These are phyloP conservation scores for Rhagium mordax DNA, from an alignment of 2,888 invertebrate species.

Conservation along the genomic window DNA sequence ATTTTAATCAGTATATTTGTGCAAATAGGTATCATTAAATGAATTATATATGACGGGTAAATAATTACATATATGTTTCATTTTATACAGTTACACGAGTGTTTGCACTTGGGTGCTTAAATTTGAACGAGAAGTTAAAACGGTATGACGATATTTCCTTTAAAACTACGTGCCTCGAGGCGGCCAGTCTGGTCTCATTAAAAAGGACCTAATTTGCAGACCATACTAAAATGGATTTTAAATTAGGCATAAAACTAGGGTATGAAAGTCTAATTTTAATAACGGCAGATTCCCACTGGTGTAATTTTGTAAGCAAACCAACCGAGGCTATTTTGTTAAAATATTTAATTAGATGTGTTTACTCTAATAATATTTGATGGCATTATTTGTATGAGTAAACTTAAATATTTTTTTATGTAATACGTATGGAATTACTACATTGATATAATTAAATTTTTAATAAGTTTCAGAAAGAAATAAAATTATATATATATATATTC, in stretches of 20 bases:
- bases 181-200: slow-evolving; percentile 1
- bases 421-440: too few relatives aligned
- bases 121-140: background rate
- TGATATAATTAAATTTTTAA: too few relatives aligned
- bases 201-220: slow-evolving; percentile 23
- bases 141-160: background rate
- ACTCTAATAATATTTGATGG: background rate
- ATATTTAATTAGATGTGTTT: background rate
- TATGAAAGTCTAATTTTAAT: slow-evolving; percentile 22
- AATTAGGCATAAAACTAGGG: slow-evolving; percentile 20
- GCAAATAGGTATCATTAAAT: background rate
- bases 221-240: slow-evolving; percentile 11
- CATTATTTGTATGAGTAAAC: too few relatives aligned
- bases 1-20: background rate
- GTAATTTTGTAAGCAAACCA: slow-evolving; percentile 1
- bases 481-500: too few relatives aligned
- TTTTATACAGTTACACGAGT: background rate
- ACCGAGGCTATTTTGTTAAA: background rate
- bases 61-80: background rate
- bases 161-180: slow-evolving; percentile 20
- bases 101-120: slow-evolving; percentile 1
- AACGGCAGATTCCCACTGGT: slow-evolving; percentile 2
- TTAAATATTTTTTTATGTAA: too few relatives aligned
- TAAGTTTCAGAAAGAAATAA: too few relatives aligned
- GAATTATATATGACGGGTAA: background rate